phyloP scores from a whole-genome alignment of 2,888 invertebrate species.

The Maniola hyperantus region DNA sequence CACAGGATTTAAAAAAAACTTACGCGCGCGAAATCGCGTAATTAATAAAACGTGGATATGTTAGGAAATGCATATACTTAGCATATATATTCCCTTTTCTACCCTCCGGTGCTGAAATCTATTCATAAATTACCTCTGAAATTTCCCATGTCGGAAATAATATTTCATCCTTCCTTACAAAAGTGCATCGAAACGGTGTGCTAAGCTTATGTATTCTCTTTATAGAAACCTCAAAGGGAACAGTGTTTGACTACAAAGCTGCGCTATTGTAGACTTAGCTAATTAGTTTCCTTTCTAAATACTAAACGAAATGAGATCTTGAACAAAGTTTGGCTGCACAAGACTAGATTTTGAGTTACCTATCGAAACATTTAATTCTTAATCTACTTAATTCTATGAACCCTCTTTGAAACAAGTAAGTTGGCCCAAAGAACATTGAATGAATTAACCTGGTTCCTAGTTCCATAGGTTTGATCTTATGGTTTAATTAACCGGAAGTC shows the following conservation, averaged over 20 bases:
- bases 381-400: not conserved
- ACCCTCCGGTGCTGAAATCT: not conserved
- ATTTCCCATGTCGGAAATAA: not conserved
- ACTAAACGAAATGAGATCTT: slow-evolving; percentile 3
- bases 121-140: slow-evolving; percentile 1
- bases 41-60: no score
- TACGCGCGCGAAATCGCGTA: no score
- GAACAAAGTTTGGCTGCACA: not conserved
- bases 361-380: not conserved
- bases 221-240: slow-evolving; percentile 19
- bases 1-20: no score
- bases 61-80: no score
- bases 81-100: no score
- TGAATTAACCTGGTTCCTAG: no score
- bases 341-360: not conserved
- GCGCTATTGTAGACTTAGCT: slow-evolving; percentile 13
- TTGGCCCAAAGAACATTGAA: no score
- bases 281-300: slow-evolving; percentile 23
- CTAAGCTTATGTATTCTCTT: slow-evolving; percentile 24
- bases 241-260: slow-evolving; percentile 27
- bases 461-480: no score
- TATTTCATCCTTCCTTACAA: not conserved
- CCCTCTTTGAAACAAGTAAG: no score
- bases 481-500: no score
- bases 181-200: slow-evolving; percentile 13